Base-by-base conservation (phyloP, 2,797 vertebrate genomes). In the Typhlichthys subterraneus region DNA sequence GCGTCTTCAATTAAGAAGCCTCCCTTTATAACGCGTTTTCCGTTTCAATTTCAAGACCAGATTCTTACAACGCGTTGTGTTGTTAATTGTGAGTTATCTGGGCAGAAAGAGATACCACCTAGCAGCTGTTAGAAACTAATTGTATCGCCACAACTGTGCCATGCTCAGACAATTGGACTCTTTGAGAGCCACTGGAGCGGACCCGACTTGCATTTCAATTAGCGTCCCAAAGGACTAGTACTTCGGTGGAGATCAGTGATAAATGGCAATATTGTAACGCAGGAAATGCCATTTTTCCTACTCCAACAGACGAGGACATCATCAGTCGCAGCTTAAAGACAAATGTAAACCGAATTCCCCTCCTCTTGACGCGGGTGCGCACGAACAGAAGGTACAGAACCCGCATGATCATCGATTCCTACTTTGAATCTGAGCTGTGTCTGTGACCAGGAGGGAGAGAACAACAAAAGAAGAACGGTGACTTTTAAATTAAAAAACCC, bases 161-260 rank as follows among this genome's bases (percentile, higher is more conserved):
- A 89, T 81, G 80, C 76, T 63, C 11, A 89, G 78, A 92, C 89
- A 89, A 91, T 29, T 29, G 82, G 89, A 89, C 84, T 86, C 90
- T 93, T 92, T 92, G 88, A 91, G 82, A 89, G 85, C 70, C 82
- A 79, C 86, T 80, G 84, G 80, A 88, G 84, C 73, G 77, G 83
- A 92, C 86, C 86, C 70, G 87, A 85, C 77, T 84, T 77, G 93
- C 92, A 93, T 93, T 91, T 89, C 90, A 93, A 93, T 86, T 87
- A 93, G 88, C 73, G 83, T 80, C 79, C 81, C 69, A 73, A 65
- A 57, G 69, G 83, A 81, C 73, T 53, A 53, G 61, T 69, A 64
- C 61, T 72, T 57, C 52, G 63, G 70, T 58, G 75, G 61, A 69
- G 67, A 58, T 64, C 57, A 57, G 50, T 52, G 60, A 67, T 53